Evolutionary conservation across 2,888 invertebrate genomes (phyloP).

Genomic region (Drosophila setosimentum): DNA sequence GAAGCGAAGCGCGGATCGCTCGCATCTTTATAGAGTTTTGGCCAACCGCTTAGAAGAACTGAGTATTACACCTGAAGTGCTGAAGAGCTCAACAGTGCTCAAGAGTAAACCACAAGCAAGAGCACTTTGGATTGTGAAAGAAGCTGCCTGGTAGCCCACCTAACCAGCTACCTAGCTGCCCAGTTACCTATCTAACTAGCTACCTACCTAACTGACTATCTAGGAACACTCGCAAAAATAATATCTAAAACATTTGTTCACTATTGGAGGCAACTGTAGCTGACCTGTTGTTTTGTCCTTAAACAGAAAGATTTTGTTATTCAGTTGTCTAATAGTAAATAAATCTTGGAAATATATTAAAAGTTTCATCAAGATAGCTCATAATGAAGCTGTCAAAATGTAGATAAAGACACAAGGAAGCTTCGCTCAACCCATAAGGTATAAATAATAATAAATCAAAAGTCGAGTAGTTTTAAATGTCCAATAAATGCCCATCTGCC

Average conservation of each 20-base stretch:
- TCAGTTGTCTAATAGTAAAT: no score
- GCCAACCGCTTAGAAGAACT: conserved; percentile 35
- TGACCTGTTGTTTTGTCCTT: no score
- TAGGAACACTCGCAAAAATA: conserved; percentile 6
- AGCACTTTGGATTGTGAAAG: conserved; percentile 44
- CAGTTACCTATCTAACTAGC: conserved; percentile 8
- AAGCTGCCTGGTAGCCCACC: conserved; percentile 35
- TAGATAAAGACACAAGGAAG: neutral
- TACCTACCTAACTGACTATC: neutral
- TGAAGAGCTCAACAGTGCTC: conserved; percentile 14
- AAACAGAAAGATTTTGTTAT: no score
- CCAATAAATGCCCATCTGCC: no score
- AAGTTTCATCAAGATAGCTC: no score
- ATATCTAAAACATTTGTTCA: neutral
- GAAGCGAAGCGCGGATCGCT: conserved; percentile 83
- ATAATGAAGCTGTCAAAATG: neutral
- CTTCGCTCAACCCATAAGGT: neutral
- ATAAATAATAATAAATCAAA: no score
- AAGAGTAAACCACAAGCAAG: conserved; percentile 40
- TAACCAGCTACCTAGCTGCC: neutral
- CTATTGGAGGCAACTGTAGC: no score
- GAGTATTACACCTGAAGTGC: conserved; percentile 22
- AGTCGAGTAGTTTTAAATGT: no score
- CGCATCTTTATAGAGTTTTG: conserved; percentile 82
- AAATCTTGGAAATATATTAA: no score